A percentile compares a stretch with the other conserved stretches of the same genome.
Evolutionary conservation across 2,797 vertebrate species (phyloP).

Genomic region (Discoglossus pictus): DNA sequence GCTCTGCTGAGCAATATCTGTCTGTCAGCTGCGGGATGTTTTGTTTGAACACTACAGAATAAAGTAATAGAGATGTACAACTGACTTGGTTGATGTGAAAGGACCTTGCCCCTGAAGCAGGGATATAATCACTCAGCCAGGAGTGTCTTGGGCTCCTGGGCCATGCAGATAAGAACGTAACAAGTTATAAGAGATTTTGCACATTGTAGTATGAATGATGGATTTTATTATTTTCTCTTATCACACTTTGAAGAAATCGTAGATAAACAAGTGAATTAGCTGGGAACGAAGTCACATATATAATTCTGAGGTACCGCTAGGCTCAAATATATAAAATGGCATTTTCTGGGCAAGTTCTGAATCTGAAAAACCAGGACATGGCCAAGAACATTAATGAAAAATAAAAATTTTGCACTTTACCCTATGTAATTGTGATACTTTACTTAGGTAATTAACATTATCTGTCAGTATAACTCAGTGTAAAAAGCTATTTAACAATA

Average conservation of each 20-base stretch:
- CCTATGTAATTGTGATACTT: no score
- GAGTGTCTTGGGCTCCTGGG: conserved; percentile 18
- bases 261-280: conserved; percentile 37
- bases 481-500: no score
- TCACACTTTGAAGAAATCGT: conserved; percentile 20
- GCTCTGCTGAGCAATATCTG: neutral
- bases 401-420: no score
- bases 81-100: conserved; percentile 26
- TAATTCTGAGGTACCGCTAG: conserved; percentile 5
- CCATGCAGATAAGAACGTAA: conserved; percentile 37
- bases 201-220: conserved; percentile 37
- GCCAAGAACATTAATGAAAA: no score
- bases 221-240: conserved; percentile 46
- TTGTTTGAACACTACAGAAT: neutral
- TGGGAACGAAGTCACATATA: conserved; percentile 15
- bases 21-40: neutral
- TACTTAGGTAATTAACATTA: no score
- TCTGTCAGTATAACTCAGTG: no score
- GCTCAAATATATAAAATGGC: no score
- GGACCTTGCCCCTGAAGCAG: conserved; percentile 24
- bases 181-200: conserved; percentile 9
- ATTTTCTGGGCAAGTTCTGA: no score
- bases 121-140: conserved; percentile 43
- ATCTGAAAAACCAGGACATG: no score
- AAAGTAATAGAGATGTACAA: conserved; percentile 30